A percentile compares a stretch with the other conserved stretches of the same genome.
phyloP scores from a whole-genome alignment of 2,797 vertebrate genomes.

The Oryzias sinensis region DNA sequence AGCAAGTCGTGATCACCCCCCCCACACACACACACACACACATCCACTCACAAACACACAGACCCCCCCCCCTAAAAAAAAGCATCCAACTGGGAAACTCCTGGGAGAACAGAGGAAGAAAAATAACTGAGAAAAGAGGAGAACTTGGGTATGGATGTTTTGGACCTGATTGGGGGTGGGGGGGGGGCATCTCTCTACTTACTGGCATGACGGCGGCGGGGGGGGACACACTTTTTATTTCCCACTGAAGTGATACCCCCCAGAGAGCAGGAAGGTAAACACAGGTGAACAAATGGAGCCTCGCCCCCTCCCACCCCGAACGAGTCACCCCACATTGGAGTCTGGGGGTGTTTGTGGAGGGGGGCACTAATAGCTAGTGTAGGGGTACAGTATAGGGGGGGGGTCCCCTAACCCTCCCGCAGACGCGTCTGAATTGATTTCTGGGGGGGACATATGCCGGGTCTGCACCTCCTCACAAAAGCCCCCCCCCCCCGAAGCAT shows the following conservation, averaged over 20 bases:
- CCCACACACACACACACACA: no score
- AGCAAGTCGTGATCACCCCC: constrained; percentile 35
- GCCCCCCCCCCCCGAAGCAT: no score
- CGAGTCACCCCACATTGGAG: no score
- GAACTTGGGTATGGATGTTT: no score
- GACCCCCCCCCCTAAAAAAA: not conserved
- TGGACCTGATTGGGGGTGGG: constrained; percentile 14
- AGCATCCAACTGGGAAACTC: constrained; percentile 29
- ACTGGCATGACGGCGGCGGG: constrained; percentile 40
- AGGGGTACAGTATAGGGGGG: not conserved
- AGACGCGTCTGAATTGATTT: constrained; percentile 57
- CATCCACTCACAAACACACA: no score
- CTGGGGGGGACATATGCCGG: constrained; percentile 11
- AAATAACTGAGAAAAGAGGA: constrained; percentile 3
- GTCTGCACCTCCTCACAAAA: constrained; percentile 9
- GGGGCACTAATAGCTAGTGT: constrained; percentile 39
- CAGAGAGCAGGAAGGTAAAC: not conserved
- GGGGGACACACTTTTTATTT: constrained; percentile 4
- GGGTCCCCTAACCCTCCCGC: constrained; percentile 6
- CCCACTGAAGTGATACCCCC: constrained; percentile 11
- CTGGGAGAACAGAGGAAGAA: constrained; percentile 11
- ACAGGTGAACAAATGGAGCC: not conserved
- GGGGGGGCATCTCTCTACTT: constrained; percentile 7
- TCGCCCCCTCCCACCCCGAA: no score
- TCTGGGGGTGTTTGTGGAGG: no score